Percentiles rank a stretch among this genome's conserved stretches.
phyloP scores from a whole-genome alignment of 2,888 invertebrate genomes.

The Stenurella melanura region DNA sequence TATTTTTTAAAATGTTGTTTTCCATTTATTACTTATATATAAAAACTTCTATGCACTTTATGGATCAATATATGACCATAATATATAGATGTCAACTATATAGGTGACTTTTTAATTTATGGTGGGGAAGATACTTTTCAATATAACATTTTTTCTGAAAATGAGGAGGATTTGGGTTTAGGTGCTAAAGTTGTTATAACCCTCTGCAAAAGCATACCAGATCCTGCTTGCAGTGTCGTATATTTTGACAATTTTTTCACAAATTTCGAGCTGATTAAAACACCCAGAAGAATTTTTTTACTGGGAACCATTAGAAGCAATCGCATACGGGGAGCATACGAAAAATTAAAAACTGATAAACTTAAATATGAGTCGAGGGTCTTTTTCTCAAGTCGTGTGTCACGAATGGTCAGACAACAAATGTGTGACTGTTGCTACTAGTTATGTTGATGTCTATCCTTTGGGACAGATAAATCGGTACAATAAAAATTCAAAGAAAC shows the following conservation, averaged over 20 bases:
- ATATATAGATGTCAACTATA: too few relatives aligned
- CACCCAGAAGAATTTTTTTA: too few relatives aligned
- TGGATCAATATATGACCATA: too few relatives aligned
- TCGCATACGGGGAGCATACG: too few relatives aligned
- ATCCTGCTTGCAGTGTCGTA: constrained; percentile 24
- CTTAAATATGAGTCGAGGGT: constrained; percentile 1
- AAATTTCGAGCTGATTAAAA: too few relatives aligned
- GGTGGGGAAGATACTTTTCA: constrained; percentile 33
- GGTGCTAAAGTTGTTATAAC: constrained; percentile 31
- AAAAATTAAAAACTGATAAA: too few relatives aligned
- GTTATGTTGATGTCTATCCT: constrained; percentile 21
- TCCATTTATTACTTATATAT: too few relatives aligned
- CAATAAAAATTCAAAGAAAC: neutral
- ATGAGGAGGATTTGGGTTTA: constrained; percentile 30
- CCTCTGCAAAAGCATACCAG: constrained; percentile 24
- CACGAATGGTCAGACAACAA: constrained; percentile 21
- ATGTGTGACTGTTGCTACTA: neutral
- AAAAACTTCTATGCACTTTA: too few relatives aligned
- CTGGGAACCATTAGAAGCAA: too few relatives aligned
- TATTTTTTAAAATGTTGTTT: too few relatives aligned
- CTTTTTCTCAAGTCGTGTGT: constrained; percentile 17
- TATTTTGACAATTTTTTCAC: constrained; percentile 41
- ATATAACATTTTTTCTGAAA: constrained; percentile 18
- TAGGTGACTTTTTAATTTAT: constrained; percentile 34
- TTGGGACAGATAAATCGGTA: constrained; percentile 6